These are phyloP conservation scores for Colletes collaris DNA, from an alignment of 2,888 invertebrate species.

Conservation along the genomic window DNA sequence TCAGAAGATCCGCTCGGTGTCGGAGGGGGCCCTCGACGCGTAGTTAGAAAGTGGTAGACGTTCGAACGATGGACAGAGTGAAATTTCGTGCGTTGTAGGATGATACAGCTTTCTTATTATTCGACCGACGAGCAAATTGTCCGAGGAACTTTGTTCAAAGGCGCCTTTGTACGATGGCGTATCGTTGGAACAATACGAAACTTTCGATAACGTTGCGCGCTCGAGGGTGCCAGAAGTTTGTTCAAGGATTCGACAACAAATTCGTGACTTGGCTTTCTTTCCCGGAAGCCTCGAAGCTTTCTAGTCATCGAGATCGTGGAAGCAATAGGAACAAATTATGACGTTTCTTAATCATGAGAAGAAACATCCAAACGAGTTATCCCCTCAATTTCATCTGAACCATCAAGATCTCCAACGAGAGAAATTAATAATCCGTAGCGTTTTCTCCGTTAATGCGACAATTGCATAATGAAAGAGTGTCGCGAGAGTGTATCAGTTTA, in stretches of 20 bases:
- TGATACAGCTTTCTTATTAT: slow-evolving; percentile 42
- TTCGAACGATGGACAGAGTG: slow-evolving; percentile 11
- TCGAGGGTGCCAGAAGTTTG: not conserved
- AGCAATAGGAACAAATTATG: too few relatives aligned
- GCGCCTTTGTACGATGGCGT: slow-evolving; percentile 1
- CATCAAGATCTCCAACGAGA: too few relatives aligned
- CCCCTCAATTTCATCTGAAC: too few relatives aligned
- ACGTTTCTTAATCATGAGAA: too few relatives aligned
- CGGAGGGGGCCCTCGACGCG: not conserved
- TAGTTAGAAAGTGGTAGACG: slow-evolving; percentile 31
- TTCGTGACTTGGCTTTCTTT: too few relatives aligned
- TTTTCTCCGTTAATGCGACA: too few relatives aligned
- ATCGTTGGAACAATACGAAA: slow-evolving; percentile 1
- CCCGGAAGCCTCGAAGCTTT: too few relatives aligned
- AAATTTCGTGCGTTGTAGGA: slow-evolving; percentile 4
- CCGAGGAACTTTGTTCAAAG: not conserved
- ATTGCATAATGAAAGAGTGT: not conserved
- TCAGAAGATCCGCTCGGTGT: slow-evolving; percentile 17
- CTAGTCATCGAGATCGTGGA: too few relatives aligned
- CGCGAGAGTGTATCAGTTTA: not conserved
- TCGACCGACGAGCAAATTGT: slow-evolving; percentile 22
- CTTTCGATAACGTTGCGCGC: not conserved
- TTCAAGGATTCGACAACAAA: too few relatives aligned
- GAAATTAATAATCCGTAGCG: too few relatives aligned
- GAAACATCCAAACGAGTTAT: too few relatives aligned